phyloP scores from a whole-genome alignment of 2,888 invertebrate species.

The Acanthosepion lycidas region DNA sequence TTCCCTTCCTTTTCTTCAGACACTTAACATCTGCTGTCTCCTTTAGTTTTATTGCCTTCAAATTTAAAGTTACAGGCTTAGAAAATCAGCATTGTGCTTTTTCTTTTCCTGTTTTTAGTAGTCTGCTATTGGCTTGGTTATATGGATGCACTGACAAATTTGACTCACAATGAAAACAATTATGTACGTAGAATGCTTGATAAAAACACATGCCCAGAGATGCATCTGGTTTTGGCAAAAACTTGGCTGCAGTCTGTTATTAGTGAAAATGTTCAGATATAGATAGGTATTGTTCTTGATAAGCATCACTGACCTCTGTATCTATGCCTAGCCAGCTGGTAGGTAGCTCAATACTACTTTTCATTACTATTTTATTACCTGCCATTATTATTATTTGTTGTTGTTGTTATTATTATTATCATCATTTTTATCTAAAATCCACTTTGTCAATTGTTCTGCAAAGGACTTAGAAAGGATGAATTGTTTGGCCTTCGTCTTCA shows the following conservation, averaged over 20 bases:
- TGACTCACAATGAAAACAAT: neutral
- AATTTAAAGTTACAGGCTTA: neutral
- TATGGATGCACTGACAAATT: neutral
- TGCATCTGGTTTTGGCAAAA: neutral
- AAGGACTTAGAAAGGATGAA: neutral
- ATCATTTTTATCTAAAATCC: neutral
- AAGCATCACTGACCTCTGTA: neutral
- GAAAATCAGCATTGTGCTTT: neutral
- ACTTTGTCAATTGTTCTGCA: neutral
- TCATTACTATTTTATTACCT: neutral
- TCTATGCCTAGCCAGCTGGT: constrained; percentile 33
- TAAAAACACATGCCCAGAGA: neutral
- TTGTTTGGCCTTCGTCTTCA: neutral
- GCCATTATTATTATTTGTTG: neutral
- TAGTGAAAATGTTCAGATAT: neutral
- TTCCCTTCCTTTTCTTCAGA: neutral
- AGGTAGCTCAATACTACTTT: neutral
- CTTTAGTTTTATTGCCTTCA: neutral
- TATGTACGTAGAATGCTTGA: neutral
- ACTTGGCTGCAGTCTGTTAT: constrained; percentile 33
- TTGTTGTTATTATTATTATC: neutral
- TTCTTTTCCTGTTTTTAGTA: neutral
- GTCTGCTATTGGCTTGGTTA: constrained; percentile 33
- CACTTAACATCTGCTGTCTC: neutral
- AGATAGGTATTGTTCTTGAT: neutral